These are phyloP conservation scores for Molorchus minor DNA, from an alignment of 2,888 invertebrate species.

Conservation along the genomic window DNA sequence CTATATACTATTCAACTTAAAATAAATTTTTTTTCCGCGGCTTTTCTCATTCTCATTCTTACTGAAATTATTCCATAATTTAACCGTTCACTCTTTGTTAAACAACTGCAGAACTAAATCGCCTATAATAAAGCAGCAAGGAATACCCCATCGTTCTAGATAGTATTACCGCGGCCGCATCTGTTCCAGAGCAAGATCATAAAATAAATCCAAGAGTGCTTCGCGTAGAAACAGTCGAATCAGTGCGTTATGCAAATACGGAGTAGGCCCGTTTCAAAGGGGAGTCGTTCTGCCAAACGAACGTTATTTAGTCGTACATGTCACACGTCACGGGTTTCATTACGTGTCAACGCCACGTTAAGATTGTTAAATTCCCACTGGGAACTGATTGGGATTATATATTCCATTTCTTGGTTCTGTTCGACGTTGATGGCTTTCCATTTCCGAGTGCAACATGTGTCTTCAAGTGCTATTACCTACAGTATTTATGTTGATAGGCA, in stretches of 20 bases:
- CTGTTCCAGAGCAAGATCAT: constrained; percentile 49
- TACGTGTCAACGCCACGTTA: constrained; percentile 55
- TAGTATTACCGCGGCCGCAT: constrained; percentile 43
- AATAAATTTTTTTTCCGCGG: no score
- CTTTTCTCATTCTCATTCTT: no score
- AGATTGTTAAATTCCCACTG: constrained; percentile 56
- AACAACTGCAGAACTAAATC: constrained; percentile 24
- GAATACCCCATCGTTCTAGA: constrained; percentile 13
- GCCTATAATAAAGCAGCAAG: constrained; percentile 16
- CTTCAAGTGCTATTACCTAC: no score
- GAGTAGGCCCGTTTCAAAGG: constrained; percentile 40
- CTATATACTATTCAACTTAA: no score
- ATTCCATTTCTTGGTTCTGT: constrained; percentile 46
- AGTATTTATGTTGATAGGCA: no score
- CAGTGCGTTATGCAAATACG: constrained; percentile 55
- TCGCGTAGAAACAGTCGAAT: constrained; percentile 51
- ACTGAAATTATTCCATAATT: no score
- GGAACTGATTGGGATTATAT: constrained; percentile 54
- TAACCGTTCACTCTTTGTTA: no score
- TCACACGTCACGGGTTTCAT: constrained; percentile 59
- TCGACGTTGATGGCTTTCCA: constrained; percentile 30
- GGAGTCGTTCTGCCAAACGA: constrained; percentile 51
- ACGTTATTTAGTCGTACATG: constrained; percentile 58
- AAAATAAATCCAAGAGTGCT: constrained; percentile 56
- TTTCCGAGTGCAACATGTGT: no score